These are phyloP conservation scores for Anthopleura xanthogrammica DNA, from an alignment of 92 coral and sea anemone genomes.

Conservation along the genomic window DNA sequence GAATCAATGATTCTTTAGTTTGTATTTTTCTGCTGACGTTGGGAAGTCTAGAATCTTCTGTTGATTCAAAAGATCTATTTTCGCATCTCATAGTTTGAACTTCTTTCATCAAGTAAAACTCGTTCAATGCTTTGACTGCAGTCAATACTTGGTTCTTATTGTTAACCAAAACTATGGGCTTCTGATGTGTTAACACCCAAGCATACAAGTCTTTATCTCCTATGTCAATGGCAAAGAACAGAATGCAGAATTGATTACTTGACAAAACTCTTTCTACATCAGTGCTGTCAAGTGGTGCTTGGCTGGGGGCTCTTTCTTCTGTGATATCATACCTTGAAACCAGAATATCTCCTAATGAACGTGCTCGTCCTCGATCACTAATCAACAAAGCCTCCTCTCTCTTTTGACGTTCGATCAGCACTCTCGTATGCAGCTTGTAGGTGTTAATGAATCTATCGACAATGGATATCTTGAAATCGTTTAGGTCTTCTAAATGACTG, in stretches of 20 bases:
- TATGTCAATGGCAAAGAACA: background rate
- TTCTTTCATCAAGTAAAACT: background rate
- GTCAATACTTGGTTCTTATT: background rate
- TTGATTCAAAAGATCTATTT: background rate
- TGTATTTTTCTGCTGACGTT: background rate
- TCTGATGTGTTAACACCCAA: background rate
- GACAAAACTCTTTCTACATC: background rate
- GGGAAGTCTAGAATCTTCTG: background rate
- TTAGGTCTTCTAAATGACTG: background rate
- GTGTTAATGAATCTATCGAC: background rate
- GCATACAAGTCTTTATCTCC: background rate
- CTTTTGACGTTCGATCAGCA: background rate
- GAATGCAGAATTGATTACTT: background rate
- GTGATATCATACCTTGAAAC: background rate
- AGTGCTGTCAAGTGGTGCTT: background rate
- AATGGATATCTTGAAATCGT: slow-evolving; percentile 18
- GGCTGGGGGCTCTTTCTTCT: background rate
- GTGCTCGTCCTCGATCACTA: slow-evolving; percentile 25
- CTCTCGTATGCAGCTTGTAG: background rate
- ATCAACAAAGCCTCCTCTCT: slow-evolving; percentile 3
- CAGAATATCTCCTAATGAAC: slow-evolving; percentile 14
- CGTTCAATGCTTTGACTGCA: background rate
- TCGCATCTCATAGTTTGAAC: background rate
- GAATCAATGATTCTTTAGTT: background rate
- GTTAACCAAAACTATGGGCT: background rate